A percentile compares a stretch with the other conserved stretches of the same genome.
Conservation (phyloP, 2,797 vertebrate genomes). For the Acanthornis magna region DNA sequence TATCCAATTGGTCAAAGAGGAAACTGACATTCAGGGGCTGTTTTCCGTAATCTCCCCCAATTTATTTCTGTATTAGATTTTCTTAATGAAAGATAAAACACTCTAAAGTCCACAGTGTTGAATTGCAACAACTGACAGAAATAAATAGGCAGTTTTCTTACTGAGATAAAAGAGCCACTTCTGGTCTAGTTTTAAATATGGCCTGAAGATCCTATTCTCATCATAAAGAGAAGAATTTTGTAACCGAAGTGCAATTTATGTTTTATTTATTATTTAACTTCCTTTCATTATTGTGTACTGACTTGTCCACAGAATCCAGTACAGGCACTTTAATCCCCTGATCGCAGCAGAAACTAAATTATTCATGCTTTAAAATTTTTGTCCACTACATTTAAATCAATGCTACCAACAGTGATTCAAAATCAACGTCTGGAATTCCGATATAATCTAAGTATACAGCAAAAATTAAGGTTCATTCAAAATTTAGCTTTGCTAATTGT, state of each 20-base stretch:
- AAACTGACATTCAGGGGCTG: not conserved
- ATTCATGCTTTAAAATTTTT: conserved; percentile 51
- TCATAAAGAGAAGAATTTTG: conserved; percentile 40
- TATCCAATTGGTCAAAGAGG: not conserved
- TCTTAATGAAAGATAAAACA: conserved; percentile 9
- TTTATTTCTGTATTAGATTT: not conserved
- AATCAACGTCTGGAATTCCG: not conserved
- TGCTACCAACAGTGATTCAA: conserved; percentile 43
- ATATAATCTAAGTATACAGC: not conserved
- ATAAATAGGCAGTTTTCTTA: conserved; percentile 4
- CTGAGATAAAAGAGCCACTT: not conserved
- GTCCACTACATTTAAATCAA: conserved; percentile 58
- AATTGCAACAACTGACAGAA: not conserved
- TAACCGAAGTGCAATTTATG: conserved; percentile 39
- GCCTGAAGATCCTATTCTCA: conserved; percentile 32
- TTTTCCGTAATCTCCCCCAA: not conserved
- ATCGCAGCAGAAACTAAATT: conserved; percentile 36
- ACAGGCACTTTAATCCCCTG: conserved; percentile 44
- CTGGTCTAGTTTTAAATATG: conserved; percentile 23
- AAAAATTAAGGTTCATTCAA: not conserved
- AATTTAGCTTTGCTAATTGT: not conserved
- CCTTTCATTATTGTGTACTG: conserved; percentile 45
- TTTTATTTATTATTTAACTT: conserved; percentile 69
- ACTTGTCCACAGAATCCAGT: conserved; percentile 39
- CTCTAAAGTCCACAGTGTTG: not conserved